Conservation (phyloP, 2,888 invertebrate genomes). For the Cryptocephalus primarius region DNA sequence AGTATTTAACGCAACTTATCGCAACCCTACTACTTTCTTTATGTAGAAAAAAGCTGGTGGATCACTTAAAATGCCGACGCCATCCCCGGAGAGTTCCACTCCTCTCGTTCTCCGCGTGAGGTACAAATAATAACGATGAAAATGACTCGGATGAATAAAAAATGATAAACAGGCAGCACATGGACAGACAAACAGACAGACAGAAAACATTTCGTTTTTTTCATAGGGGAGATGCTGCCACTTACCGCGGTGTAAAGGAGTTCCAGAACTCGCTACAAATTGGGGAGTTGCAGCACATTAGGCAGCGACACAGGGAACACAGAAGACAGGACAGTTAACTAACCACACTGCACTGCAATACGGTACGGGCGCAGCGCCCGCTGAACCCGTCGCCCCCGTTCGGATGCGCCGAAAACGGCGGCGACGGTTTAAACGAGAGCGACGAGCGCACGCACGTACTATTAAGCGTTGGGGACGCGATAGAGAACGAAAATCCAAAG, state of each 20-base stretch:
- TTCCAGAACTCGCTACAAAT: constrained; percentile 92
- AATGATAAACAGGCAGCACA: constrained; percentile 33
- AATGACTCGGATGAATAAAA: too few relatives aligned
- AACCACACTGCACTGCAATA: constrained; percentile 34
- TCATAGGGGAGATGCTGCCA: constrained; percentile 46
- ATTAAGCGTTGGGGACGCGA: constrained; percentile 25
- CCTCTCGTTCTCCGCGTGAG: too few relatives aligned
- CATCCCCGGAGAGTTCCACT: too few relatives aligned
- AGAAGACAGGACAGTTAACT: constrained; percentile 44
- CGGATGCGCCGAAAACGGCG: not conserved
- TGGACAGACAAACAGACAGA: constrained; percentile 34
- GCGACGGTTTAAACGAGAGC: not conserved
- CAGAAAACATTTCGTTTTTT: constrained; percentile 19
- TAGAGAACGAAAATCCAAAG: constrained; percentile 1
- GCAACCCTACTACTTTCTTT: too few relatives aligned
- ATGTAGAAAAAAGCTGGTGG: too few relatives aligned
- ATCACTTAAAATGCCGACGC: too few relatives aligned
- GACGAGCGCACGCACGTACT: constrained; percentile 24
- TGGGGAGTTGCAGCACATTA: constrained; percentile 29
- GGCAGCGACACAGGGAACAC: constrained; percentile 65
- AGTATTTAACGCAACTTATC: too few relatives aligned
- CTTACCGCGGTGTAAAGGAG: constrained; percentile 98
- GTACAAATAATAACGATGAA: too few relatives aligned
- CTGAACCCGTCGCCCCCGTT: constrained; percentile 3
- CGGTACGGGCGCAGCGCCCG: constrained; percentile 7